Conservation (phyloP, 2,888 invertebrate species). For the Drosophila melanosoma region DNA sequence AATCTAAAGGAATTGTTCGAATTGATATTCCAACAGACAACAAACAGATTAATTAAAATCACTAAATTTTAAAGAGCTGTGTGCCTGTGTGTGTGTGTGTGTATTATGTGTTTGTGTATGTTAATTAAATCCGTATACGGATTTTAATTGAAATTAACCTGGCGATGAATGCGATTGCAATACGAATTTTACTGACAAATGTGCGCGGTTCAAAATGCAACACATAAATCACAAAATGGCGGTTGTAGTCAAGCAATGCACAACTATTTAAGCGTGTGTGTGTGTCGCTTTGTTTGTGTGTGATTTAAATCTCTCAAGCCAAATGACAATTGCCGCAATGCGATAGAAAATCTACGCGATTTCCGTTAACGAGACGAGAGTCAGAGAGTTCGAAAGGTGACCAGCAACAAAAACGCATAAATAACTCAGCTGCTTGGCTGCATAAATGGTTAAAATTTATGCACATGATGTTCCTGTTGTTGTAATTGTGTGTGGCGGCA, state of each 20-base stretch:
- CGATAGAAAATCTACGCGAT: constrained; percentile 69
- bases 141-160: constrained; percentile 76
- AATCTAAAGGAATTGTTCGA: not conserved
- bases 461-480: constrained; percentile 30
- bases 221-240: constrained; percentile 69
- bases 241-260: constrained; percentile 63
- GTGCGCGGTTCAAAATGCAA: constrained; percentile 61
- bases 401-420: constrained; percentile 57
- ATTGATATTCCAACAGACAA: not conserved
- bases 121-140: constrained; percentile 64
- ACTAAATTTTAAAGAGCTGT: constrained; percentile 7
- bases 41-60: not conserved
- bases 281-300: constrained; percentile 12
- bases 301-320: constrained; percentile 74
- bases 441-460: constrained; percentile 71
- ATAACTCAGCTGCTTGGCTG: constrained; percentile 52
- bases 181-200: constrained; percentile 57
- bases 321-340: constrained; percentile 73
- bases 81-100: not conserved
- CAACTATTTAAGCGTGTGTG: constrained; percentile 12
- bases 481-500: constrained; percentile 10
- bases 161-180: constrained; percentile 55
- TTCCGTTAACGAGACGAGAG: constrained; percentile 57
- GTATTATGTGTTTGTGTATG: constrained; percentile 34
- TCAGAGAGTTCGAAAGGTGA: constrained; percentile 37